These are phyloP conservation scores for Samia ricini DNA, from an alignment of 1,140 invertebrate species.

Conservation along the genomic window DNA sequence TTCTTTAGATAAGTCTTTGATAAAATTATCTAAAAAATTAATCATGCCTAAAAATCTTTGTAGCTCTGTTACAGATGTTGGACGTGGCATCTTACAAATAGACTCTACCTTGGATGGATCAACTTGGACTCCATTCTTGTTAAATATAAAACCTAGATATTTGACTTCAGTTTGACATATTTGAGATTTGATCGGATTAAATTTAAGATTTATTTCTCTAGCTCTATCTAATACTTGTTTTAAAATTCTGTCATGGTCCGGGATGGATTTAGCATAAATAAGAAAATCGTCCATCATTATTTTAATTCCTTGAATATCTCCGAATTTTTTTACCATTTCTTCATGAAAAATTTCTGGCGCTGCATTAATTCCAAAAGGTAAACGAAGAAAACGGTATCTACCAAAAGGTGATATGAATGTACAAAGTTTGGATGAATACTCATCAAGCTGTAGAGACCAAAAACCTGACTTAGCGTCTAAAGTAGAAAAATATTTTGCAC, in stretches of 20 bases:
- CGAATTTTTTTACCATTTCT: conserved; percentile 57
- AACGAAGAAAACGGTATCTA: conserved; percentile 3
- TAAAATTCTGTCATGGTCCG: background rate
- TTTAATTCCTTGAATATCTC: background rate
- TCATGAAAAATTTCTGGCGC: conserved; percentile 8
- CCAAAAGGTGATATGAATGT: conserved; percentile 20
- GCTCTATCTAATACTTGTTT: conserved; percentile 1
- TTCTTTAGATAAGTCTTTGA: conserved; percentile 23
- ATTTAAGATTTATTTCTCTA: background rate
- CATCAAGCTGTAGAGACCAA: conserved; percentile 20
- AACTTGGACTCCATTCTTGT: conserved; percentile 46
- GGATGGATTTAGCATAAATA: background rate
- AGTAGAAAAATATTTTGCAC: conserved; percentile 13
- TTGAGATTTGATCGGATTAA: background rate
- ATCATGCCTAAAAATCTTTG: conserved; percentile 19
- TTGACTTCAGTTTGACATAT: background rate
- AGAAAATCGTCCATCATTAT: background rate
- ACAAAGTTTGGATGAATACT: conserved; percentile 20
- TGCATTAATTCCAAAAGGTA: conserved; percentile 9
- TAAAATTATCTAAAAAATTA: conserved; percentile 14
- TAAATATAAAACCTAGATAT: conserved; percentile 51
- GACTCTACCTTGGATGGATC: conserved; percentile 56
- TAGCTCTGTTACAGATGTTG: conserved; percentile 11
- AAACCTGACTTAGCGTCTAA: conserved; percentile 19
- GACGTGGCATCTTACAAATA: conserved; percentile 13